Conservation (phyloP, 1,140 invertebrate species). For the honey bee (Apis mellifera) region DNA sequence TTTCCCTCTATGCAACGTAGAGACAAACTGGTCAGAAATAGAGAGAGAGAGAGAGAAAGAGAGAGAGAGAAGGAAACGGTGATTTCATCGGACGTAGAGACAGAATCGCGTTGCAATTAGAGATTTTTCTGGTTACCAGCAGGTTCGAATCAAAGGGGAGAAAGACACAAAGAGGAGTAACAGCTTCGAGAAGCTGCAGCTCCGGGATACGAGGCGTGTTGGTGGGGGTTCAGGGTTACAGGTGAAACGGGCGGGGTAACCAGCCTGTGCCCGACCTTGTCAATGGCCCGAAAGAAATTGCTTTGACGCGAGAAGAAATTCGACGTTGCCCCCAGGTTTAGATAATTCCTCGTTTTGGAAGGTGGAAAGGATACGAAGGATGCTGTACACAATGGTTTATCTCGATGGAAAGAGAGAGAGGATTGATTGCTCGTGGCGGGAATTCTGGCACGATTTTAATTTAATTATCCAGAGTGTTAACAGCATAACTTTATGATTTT, state of each 20-base stretch:
- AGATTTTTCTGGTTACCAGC: conserved; percentile 56
- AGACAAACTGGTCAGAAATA: neutral
- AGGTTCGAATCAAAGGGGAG: neutral
- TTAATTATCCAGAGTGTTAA: neutral
- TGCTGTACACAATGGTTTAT: neutral
- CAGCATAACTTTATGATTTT: no score
- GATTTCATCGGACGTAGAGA: conserved; percentile 38
- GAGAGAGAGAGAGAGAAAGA: neutral
- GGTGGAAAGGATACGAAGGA: neutral
- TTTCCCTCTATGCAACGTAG: neutral
- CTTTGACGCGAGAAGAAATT: neutral
- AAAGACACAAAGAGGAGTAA: conserved; percentile 25
- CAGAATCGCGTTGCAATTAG: conserved; percentile 59
- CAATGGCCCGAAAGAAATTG: conserved; percentile 20
- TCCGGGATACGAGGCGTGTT: conserved; percentile 38
- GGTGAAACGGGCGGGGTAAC: conserved; percentile 22
- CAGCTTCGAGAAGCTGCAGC: conserved; percentile 33
- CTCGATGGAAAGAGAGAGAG: neutral
- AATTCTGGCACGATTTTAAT: neutral
- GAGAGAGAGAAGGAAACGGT: conserved; percentile 5
- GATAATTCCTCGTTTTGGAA: neutral
- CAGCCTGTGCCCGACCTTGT: conserved; percentile 1
- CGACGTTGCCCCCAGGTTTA: conserved; percentile 18
- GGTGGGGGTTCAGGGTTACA: conserved; percentile 60
- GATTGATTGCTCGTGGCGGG: no score